These are phyloP conservation scores for Anthonomus grandis DNA, from an alignment of 1,140 invertebrate genomes.

Conservation along the genomic window DNA sequence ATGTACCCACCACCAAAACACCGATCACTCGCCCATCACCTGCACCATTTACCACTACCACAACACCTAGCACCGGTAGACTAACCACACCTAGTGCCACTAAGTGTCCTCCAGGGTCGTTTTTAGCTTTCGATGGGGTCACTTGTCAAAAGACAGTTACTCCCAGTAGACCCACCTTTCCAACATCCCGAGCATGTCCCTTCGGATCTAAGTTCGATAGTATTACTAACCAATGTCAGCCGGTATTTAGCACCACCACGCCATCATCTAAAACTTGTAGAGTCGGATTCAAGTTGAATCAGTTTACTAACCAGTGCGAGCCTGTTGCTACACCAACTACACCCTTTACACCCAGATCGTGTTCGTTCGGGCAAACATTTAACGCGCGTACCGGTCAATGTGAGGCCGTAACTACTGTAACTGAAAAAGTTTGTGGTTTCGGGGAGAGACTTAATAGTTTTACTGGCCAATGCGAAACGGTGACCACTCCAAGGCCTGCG, in stretches of 20 bases:
- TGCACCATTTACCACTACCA: conserved; percentile 25
- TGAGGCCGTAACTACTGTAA: neutral
- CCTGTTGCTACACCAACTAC: neutral
- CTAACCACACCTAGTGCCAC: conserved; percentile 17
- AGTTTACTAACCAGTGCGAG: conserved; percentile 12
- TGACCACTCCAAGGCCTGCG: neutral
- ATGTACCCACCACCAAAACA: conserved; percentile 23
- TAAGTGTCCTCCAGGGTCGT: conserved; percentile 12
- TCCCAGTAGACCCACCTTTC: conserved; percentile 11
- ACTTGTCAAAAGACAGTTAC: conserved; percentile 16
- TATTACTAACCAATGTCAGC: conserved; percentile 15
- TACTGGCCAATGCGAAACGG: neutral
- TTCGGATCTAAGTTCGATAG: conserved; percentile 18
- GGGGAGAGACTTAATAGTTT: neutral
- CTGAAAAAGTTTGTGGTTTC: conserved; percentile 7
- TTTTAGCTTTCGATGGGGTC: conserved; percentile 12
- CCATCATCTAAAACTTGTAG: neutral
- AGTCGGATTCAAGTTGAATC: conserved; percentile 6
- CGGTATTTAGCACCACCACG: conserved; percentile 12
- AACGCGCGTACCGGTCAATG: conserved; percentile 11
- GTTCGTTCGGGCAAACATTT: conserved; percentile 9
- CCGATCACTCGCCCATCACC: conserved; percentile 22
- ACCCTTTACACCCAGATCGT: conserved; percentile 2
- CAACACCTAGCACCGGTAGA: conserved; percentile 25
- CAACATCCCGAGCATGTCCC: conserved; percentile 20